Evolutionary conservation across 2,888 invertebrate species (phyloP).

Genomic region (Tribolium freemani): DNA sequence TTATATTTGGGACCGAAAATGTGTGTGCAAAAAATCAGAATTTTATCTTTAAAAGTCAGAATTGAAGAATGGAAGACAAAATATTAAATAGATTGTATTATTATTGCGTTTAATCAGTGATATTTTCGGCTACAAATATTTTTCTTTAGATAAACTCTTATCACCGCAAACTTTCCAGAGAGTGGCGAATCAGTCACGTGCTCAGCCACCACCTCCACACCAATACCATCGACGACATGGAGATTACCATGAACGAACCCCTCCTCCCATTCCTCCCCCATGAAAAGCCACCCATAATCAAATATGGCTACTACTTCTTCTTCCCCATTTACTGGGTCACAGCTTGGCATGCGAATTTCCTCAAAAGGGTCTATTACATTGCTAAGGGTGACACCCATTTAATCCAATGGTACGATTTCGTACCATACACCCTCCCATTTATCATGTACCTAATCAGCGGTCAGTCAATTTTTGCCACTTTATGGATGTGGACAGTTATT

Average conservation of each 20-base stretch:
- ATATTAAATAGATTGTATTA: no score
- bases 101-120: neutral
- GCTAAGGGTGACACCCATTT: conserved; percentile 36
- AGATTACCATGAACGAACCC: conserved; percentile 79
- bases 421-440: conserved; percentile 67
- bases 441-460: conserved; percentile 66
- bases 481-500: conserved; percentile 75
- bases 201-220: conserved; percentile 85
- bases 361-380: conserved; percentile 42
- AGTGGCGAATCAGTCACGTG: conserved; percentile 83
- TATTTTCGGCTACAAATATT: no score
- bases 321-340: conserved; percentile 63
- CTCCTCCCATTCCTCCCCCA: conserved; percentile 74
- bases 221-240: conserved; percentile 82
- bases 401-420: conserved; percentile 59
- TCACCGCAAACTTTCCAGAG: conserved; percentile 66
- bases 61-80: no score
- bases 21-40: no score
- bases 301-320: conserved; percentile 71
- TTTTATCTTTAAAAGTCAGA: no score
- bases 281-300: conserved; percentile 70
- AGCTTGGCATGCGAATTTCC: conserved; percentile 56
- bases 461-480: conserved; percentile 58
- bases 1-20: no score
- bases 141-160: neutral